Evolutionary conservation across 1,140 invertebrate species (phyloP), one percentile per base, ranked within the genome.

Genomic region (Campoletis sonorensis): DNA sequence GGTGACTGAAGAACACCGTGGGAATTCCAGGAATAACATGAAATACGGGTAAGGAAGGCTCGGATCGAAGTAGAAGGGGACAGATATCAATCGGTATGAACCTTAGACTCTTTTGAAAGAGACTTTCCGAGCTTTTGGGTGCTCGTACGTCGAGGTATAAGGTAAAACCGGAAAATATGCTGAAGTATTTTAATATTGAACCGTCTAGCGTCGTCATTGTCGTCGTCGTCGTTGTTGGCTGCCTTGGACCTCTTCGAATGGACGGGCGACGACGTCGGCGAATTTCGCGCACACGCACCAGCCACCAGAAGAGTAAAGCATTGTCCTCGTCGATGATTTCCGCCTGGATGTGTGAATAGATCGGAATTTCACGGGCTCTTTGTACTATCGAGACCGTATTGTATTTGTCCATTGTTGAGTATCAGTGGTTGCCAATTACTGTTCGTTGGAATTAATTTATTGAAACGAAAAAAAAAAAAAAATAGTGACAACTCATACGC

Each of bases 131-230:
- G 79, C 85, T 87, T 87, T 89, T 87, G 81, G 85, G 84, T 82
- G 79, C 85, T 71, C 51, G 18, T 84, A 79, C 78, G 71, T 78
- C 58, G 73, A 73, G 21, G 73, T 13, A 54, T 16, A n/a, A 54
- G 18, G 16, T 54, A 54, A 21, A 37, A n/a, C 23, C 61, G 23
- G 33, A 54, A 83, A 83, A 86, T 84, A 85, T 82, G 81, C 81
- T 81, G n/a, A 88, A 88, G 87, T 88, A 87, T 88, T 88, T 88
- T 87, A 88, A 88, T 88, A 88, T 88, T 77, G 73, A 86, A 79
- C 72, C 81, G 54, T 73, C 80, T 49, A 79, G 54, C 79, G 80
- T 73, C 79, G 37, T 64, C 70, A 75, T 80, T 81, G 79, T 54
- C n/a, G 18, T 4, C 18, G 79, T 54, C n/a, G 18, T 4, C 18